A percentile compares a stretch with the other conserved stretches of the same genome.
These are phyloP conservation scores for Globodera ellingtonae DNA, from an alignment of 1,140 invertebrate species.

Conservation along the genomic window DNA sequence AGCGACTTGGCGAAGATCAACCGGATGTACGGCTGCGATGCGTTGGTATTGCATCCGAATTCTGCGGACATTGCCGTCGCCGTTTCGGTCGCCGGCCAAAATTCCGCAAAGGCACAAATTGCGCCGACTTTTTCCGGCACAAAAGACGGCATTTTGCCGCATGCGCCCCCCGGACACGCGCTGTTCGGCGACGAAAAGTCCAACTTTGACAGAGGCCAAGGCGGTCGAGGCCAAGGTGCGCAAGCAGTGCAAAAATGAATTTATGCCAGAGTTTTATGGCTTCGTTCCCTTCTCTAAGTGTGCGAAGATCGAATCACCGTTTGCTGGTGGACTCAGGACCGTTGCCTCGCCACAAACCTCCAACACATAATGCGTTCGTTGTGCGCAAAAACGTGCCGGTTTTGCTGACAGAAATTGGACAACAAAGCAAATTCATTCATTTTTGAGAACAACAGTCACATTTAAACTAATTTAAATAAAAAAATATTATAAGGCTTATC, in stretches of 20 bases:
- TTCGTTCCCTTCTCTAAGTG: slow-evolving; percentile 15
- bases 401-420: slow-evolving; percentile 40
- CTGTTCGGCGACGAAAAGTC: slow-evolving; percentile 8
- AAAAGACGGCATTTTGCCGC: slow-evolving; percentile 6
- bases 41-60: background rate
- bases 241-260: slow-evolving; percentile 6
- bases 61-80: background rate
- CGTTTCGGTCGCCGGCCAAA: background rate
- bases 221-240: slow-evolving; percentile 6
- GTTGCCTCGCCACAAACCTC: slow-evolving; percentile 60
- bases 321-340: slow-evolving; percentile 65
- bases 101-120: slow-evolving; percentile 51
- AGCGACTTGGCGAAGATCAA: slow-evolving; percentile 61
- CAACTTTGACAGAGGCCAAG: background rate
- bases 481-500: too few relatives aligned
- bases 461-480: background rate
- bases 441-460: too few relatives aligned
- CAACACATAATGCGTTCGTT: slow-evolving; percentile 60
- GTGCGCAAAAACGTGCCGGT: slow-evolving; percentile 61
- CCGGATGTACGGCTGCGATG: slow-evolving; percentile 63
- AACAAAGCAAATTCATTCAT: too few relatives aligned
- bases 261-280: slow-evolving; percentile 8
- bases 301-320: slow-evolving; percentile 63
- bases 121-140: slow-evolving; percentile 46
- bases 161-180: background rate